These are phyloP conservation scores for Falco biarmicus DNA, from an alignment of 2,797 vertebrate genomes.

Conservation along the genomic window DNA sequence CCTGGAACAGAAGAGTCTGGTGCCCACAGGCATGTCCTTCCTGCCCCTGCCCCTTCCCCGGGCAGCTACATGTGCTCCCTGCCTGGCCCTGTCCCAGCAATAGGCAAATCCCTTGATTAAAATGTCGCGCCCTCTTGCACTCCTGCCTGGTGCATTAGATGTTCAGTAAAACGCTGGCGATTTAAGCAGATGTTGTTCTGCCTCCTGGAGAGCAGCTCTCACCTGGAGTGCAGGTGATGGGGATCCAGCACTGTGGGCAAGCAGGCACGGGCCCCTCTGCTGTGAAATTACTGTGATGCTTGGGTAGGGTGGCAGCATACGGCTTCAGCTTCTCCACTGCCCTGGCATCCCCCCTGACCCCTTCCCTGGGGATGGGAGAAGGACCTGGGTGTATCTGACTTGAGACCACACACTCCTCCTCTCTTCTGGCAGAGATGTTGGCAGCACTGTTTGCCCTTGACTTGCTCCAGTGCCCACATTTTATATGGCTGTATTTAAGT, in stretches of 20 bases:
- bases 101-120: neutral
- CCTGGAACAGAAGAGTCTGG: neutral
- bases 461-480: neutral
- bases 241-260: neutral
- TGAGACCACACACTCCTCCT: neutral
- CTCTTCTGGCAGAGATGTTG: neutral
- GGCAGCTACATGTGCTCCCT: neutral
- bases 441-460: neutral
- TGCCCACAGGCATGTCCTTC: neutral
- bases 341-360: fast-evolving
- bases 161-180: neutral
- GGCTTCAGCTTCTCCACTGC: neutral
- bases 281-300: neutral
- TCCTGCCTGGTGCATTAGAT: neutral
- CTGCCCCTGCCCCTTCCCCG: fast-evolving
- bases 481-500: neutral
- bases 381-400: neutral
- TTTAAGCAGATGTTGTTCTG: neutral
- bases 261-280: fast-evolving
- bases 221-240: neutral
- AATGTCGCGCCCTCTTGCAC: neutral
- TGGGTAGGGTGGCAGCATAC: fast-evolving
- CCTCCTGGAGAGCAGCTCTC: neutral
- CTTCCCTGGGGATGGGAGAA: neutral
- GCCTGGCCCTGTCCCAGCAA: neutral